phyloP scores from a whole-genome alignment of 2,888 invertebrate genomes.

The Branchellion lobata region DNA sequence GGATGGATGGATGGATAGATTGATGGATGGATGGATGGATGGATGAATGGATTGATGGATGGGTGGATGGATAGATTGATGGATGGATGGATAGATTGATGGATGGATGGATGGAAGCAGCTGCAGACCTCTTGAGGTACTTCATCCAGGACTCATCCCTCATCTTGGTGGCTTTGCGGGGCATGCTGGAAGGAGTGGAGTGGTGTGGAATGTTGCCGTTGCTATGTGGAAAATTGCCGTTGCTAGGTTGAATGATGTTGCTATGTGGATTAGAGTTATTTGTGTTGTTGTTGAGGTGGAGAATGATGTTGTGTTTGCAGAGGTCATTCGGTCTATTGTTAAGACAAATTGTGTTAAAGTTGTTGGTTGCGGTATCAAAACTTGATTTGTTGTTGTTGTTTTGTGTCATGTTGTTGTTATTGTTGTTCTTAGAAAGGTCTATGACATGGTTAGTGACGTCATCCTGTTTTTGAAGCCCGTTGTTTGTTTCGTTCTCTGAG shows the following conservation, averaged over 20 bases:
- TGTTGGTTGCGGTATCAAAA: background rate
- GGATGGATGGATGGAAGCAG: no score
- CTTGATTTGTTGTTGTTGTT: background rate
- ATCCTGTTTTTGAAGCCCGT: no score
- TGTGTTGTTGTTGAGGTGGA: slow-evolving; percentile 1
- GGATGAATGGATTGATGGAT: no score
- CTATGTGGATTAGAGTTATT: slow-evolving; percentile 32
- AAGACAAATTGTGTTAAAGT: slow-evolving; percentile 6
- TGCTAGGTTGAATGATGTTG: no score
- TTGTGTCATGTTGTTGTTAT: background rate
- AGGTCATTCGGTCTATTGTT: slow-evolving; percentile 16
- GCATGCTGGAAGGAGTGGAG: no score
- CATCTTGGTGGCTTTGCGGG: slow-evolving; percentile 24
- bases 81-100: no score
- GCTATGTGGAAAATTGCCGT: no score
- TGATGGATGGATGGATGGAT: no score
- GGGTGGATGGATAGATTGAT: no score
- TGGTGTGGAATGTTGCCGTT: no score
- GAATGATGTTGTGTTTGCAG: background rate
- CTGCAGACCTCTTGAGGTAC: slow-evolving; percentile 66
- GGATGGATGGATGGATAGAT: no score
- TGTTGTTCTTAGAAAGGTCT: background rate
- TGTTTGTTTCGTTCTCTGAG: no score
- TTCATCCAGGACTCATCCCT: slow-evolving; percentile 68
- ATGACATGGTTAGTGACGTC: background rate